Conservation (phyloP, 2,888 invertebrate genomes). For the Drosophila testacea region DNA sequence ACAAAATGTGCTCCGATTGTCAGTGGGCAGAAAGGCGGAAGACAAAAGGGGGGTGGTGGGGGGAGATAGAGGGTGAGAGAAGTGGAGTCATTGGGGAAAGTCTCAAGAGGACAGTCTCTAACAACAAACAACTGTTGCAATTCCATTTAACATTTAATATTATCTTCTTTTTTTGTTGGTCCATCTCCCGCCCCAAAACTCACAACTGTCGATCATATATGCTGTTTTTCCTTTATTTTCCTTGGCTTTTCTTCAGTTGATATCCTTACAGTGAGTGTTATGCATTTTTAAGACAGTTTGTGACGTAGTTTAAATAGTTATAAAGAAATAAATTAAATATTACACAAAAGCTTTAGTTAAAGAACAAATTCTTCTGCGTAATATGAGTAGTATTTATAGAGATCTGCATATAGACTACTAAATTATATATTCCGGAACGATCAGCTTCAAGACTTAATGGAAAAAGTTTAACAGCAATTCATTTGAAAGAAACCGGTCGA, state of each 20-base stretch:
- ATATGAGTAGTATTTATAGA: too few relatives aligned
- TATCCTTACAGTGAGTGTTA: not conserved
- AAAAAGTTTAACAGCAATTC: too few relatives aligned
- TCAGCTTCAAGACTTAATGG: too few relatives aligned
- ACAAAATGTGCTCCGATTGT: conserved; percentile 30
- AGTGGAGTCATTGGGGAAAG: not conserved
- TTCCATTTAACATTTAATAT: conserved; percentile 75
- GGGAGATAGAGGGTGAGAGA: not conserved
- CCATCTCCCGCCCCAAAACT: not conserved
- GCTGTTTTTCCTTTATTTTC: conserved; percentile 14
- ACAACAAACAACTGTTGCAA: conserved; percentile 78
- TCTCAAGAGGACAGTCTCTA: conserved; percentile 56
- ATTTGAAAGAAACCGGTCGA: too few relatives aligned
- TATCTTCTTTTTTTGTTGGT: conserved; percentile 47
- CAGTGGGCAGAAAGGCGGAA: not conserved
- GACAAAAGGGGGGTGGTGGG: not conserved
- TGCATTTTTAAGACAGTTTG: not conserved
- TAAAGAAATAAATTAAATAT: too few relatives aligned
- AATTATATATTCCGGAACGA: too few relatives aligned
- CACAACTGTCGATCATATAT: conserved; percentile 69
- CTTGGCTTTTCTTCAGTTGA: not conserved
- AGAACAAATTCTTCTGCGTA: too few relatives aligned
- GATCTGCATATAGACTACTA: too few relatives aligned
- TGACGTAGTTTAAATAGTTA: not conserved
- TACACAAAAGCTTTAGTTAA: too few relatives aligned